Percentiles rank a stretch among this genome's conserved stretches.
Conservation (phyloP, 2,888 invertebrate genomes). For the Pollenia griseotomentosa region DNA sequence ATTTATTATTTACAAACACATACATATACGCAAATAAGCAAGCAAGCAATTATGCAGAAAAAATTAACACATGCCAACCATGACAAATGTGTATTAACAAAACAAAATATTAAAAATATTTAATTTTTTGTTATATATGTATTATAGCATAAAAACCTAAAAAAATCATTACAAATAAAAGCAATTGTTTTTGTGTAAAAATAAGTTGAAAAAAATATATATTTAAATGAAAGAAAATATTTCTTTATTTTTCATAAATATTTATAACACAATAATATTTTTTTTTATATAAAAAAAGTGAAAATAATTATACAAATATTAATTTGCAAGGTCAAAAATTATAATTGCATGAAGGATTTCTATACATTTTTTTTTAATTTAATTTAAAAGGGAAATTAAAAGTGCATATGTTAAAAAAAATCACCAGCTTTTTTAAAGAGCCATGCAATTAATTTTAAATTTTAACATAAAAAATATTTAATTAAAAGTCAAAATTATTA, state of each 20-base stretch:
- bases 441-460: conserved; percentile 11
- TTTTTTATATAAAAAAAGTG: neutral
- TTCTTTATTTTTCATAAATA: neutral
- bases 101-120: conserved; percentile 11
- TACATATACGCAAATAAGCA: neutral
- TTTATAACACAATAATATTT: neutral
- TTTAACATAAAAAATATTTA: neutral
- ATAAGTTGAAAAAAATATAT: neutral
- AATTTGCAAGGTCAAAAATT: conserved; percentile 1
- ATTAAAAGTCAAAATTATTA: no score
- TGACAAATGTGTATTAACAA: conserved; percentile 1
- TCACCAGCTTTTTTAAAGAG: neutral
- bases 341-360: neutral
- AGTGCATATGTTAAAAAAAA: neutral
- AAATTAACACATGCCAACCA: neutral
- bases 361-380: neutral
- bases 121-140: neutral
- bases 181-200: neutral
- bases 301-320: conserved; percentile 8
- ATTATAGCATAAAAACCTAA: neutral
- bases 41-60: neutral
- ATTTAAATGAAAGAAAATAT: neutral
- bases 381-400: conserved; percentile 53
- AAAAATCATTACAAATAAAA: neutral
- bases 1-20: conserved; percentile 59